Evolutionary conservation across 2,888 invertebrate species (phyloP).

Genomic region (Lymantria dispar): DNA sequence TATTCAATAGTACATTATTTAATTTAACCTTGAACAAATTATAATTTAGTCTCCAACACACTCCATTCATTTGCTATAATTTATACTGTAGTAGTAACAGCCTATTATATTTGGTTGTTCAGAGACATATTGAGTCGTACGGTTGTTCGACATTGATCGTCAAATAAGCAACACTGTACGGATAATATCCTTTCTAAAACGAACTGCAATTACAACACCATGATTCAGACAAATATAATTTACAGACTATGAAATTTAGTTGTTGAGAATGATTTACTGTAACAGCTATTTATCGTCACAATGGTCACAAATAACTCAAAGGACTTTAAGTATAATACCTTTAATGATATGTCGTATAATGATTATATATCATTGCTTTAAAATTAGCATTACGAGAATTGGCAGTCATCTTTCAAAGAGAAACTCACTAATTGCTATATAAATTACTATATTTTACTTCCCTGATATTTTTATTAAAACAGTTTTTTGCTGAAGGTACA

Average conservation of each 20-base stretch:
- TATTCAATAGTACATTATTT: constrained; percentile 6
- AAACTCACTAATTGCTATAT: no score
- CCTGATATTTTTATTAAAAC: no score
- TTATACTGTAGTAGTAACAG: constrained; percentile 22
- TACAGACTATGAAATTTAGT: constrained; percentile 1
- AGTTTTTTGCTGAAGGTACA: no score
- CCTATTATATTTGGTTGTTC: background rate
- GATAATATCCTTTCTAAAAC: constrained; percentile 41
- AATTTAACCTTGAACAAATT: constrained; percentile 24
- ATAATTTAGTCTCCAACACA: constrained; percentile 22
- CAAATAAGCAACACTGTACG: constrained; percentile 32
- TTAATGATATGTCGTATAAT: constrained; percentile 35
- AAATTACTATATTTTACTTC: no score
- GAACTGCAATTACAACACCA: constrained; percentile 15
- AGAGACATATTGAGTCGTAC: constrained; percentile 32
- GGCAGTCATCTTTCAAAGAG: constrained; percentile 39
- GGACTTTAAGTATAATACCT: constrained; percentile 41
- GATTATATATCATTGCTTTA: constrained; percentile 25
- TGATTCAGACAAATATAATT: constrained; percentile 13
- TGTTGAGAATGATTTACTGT: background rate
- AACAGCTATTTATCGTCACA: background rate
- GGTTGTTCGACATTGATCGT: constrained; percentile 31
- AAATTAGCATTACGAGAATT: constrained; percentile 43
- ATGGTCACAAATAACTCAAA: constrained; percentile 33
- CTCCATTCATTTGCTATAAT: constrained; percentile 25